A percentile compares a stretch with the other conserved stretches of the same genome.
Conservation (phyloP, 2,797 vertebrate species). For the Propithecus perrieri region DNA sequence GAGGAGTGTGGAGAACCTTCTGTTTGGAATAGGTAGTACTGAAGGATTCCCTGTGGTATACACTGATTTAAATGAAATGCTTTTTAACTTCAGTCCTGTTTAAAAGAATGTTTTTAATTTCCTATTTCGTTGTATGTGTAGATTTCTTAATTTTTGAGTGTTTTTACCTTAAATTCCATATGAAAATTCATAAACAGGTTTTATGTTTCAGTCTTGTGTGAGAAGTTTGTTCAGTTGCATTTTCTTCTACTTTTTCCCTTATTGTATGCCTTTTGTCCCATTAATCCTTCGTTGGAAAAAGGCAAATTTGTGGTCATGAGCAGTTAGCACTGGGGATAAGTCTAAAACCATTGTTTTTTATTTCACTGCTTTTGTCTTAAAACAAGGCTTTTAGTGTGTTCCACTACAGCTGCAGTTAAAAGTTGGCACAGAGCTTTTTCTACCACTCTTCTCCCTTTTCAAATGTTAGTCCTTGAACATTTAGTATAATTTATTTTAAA, state of each 20-base stretch:
- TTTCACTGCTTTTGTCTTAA: conserved; percentile 60
- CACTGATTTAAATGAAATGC: conserved; percentile 29
- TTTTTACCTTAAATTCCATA: background rate
- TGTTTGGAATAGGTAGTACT: conserved; percentile 27
- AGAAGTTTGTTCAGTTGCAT: conserved; percentile 39
- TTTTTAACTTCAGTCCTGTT: conserved; percentile 40
- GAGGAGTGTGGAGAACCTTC: background rate
- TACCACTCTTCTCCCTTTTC: background rate
- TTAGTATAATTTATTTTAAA: conserved; percentile 55
- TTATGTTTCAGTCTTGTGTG: conserved; percentile 33
- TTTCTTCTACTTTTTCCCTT: background rate
- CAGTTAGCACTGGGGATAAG: conserved; percentile 1
- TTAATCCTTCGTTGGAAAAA: background rate
- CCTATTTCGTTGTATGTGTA: background rate
- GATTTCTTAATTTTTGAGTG: background rate
- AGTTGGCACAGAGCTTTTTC: conserved; percentile 59
- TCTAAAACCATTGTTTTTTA: conserved; percentile 59
- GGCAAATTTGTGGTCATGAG: conserved; percentile 44
- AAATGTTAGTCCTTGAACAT: conserved; percentile 21
- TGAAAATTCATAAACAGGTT: conserved; percentile 3
- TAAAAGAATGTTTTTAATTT: conserved; percentile 19
- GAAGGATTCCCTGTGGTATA: conserved; percentile 29
- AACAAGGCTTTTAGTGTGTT: conserved; percentile 63
- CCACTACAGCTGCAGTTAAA: conserved; percentile 53
- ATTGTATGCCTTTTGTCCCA: background rate